phyloP scores from a whole-genome alignment of 92 coral and sea anemone species.

The Zoanthus solanderi region DNA sequence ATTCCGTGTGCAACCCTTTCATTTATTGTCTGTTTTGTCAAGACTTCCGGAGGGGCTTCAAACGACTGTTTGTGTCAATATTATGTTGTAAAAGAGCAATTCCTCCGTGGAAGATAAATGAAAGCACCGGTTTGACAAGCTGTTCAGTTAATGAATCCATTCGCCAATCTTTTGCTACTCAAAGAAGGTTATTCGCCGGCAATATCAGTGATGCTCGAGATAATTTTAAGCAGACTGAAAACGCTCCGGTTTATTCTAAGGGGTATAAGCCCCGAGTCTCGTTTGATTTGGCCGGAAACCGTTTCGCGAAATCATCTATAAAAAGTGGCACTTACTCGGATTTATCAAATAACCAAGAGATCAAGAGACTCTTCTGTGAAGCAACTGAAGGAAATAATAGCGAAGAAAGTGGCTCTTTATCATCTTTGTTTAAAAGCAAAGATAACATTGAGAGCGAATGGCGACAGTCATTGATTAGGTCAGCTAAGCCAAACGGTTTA shows the following conservation, averaged over 20 bases:
- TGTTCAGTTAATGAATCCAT: not conserved
- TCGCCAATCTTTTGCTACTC: not conserved
- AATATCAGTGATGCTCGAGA: not conserved
- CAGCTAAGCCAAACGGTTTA: too few species aligned
- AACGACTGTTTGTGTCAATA: not conserved
- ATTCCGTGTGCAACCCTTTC: constrained; percentile 68
- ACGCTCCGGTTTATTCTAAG: not conserved
- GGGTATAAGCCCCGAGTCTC: not conserved
- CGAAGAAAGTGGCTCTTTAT: not conserved
- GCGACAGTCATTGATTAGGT: not conserved
- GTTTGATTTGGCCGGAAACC: constrained; percentile 1
- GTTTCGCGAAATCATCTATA: not conserved
- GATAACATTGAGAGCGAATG: not conserved
- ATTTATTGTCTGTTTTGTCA: constrained; percentile 66
- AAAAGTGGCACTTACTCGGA: not conserved
- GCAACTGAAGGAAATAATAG: not conserved
- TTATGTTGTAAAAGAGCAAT: not conserved
- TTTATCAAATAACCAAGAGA: not conserved
- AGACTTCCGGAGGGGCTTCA: constrained; percentile 60
- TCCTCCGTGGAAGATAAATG: not conserved
- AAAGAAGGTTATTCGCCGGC: not conserved
- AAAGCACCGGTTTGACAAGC: not conserved
- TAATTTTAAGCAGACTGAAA: not conserved
- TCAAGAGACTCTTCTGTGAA: not conserved
- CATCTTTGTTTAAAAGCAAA: not conserved